phyloP scores from a whole-genome alignment of 2,113 vertebrate species.

The Tonatia bakeri region DNA sequence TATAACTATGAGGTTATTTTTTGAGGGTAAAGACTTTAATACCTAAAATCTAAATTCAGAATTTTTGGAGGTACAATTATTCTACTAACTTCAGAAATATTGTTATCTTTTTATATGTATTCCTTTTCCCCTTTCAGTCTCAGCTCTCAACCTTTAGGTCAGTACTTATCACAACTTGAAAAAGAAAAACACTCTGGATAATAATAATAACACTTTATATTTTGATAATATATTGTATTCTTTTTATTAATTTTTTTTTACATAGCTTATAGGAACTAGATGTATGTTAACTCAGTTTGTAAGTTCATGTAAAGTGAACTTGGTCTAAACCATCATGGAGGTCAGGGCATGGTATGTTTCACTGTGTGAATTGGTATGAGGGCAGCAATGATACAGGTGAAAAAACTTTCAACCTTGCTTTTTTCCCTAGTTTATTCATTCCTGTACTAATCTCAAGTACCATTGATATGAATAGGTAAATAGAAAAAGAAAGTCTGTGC shows the following conservation, averaged over 20 bases:
- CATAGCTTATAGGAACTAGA: background rate
- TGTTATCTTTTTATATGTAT: background rate
- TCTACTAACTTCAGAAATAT: background rate
- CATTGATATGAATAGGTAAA: background rate
- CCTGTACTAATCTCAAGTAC: background rate
- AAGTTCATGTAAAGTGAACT: background rate
- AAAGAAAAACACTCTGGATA: background rate
- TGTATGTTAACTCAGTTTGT: background rate
- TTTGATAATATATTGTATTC: background rate
- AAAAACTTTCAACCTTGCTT: background rate
- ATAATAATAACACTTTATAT: background rate
- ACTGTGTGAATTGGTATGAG: background rate
- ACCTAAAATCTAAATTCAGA: background rate
- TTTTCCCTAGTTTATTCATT: background rate
- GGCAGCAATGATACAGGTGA: background rate
- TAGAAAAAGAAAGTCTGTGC: background rate
- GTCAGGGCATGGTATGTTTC: background rate
- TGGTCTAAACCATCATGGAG: background rate
- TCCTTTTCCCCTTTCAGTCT: background rate
- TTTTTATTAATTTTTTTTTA: background rate
- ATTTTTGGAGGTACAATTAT: background rate
- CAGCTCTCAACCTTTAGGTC: background rate
- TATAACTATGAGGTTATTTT: background rate
- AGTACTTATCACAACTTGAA: background rate
- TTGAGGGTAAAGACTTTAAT: background rate